Percentiles rank a stretch among this genome's conserved stretches.
Evolutionary conservation across 2,797 vertebrate species (phyloP).

Genomic region (Sebastes hubbsi): DNA sequence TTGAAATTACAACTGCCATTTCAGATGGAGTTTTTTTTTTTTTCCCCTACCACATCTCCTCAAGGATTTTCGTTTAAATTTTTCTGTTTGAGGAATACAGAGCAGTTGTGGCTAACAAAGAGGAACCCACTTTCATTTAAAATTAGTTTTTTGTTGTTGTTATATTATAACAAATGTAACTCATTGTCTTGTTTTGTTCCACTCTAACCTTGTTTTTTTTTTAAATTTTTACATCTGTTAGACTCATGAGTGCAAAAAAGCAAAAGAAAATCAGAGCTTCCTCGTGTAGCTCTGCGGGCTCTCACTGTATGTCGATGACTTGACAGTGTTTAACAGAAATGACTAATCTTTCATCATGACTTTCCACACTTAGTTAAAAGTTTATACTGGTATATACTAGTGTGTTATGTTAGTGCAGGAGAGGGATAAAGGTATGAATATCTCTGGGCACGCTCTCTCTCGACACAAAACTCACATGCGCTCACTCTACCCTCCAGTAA

Average conservation of each 20-base stretch:
- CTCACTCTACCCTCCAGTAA: conserved; percentile 47
- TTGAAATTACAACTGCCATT: conserved; percentile 15
- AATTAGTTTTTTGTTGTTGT: not conserved
- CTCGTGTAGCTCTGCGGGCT: conserved; percentile 29
- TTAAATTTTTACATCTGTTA: conserved; percentile 13
- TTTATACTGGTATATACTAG: not conserved
- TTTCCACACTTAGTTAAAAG: conserved; percentile 6
- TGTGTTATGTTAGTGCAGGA: conserved; percentile 33
- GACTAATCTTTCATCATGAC: conserved; percentile 16
- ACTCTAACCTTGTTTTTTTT: conserved; percentile 23
- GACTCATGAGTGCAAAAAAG: conserved; percentile 4
- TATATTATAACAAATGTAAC: conserved; percentile 33
- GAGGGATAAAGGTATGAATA: conserved; percentile 36
- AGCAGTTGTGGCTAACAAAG: conserved; percentile 3
- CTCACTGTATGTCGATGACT: conserved; percentile 16
- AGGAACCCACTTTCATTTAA: not conserved
- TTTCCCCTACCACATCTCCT: not conserved
- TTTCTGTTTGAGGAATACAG: not conserved
- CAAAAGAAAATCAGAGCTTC: conserved; percentile 28
- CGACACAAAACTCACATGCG: conserved; percentile 1
- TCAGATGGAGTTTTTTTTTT: not conserved
- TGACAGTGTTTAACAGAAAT: conserved; percentile 27
- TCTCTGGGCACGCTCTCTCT: conserved; percentile 29
- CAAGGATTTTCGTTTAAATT: not conserved
- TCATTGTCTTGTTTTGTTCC: conserved; percentile 30